Conservation (phyloP, 2,888 invertebrate species). For the Agrypnus murinus region DNA sequence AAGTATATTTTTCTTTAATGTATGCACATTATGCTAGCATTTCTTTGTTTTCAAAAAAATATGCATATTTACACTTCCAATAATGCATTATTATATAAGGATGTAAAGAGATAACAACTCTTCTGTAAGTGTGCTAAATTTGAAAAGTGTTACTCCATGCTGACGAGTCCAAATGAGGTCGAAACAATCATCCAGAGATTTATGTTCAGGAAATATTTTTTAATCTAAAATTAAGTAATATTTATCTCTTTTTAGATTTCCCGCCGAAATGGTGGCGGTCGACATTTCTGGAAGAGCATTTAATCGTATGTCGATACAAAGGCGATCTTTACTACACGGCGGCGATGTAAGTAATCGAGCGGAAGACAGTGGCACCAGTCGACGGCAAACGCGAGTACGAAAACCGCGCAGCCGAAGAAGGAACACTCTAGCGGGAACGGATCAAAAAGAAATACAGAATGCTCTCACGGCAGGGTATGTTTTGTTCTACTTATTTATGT, state of each 20-base stretch:
- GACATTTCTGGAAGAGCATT: conserved; percentile 92
- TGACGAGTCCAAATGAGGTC: no score
- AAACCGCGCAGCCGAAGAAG: conserved; percentile 88
- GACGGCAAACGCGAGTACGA: conserved; percentile 81
- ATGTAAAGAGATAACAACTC: no score
- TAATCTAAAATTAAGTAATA: no score
- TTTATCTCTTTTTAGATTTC: conserved; percentile 77
- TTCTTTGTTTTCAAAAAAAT: no score
- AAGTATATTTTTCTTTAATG: conserved; percentile 67
- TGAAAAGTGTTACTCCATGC: no score
- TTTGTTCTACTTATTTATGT: conserved; percentile 58
- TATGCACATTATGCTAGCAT: no score
- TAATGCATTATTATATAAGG: no score
- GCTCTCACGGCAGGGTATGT: conserved; percentile 87
- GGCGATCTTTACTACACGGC: conserved; percentile 84
- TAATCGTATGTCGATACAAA: conserved; percentile 89
- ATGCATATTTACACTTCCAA: no score
- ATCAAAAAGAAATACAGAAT: conserved; percentile 91
- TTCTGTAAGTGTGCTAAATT: no score
- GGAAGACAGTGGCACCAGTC: conserved; percentile 69
- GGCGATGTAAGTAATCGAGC: conserved; percentile 67
- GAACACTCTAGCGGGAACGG: conserved; percentile 93
- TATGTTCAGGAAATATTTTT: no score
- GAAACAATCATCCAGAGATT: no score
- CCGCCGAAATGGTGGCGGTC: conserved; percentile 90